Percentiles rank a stretch among this genome's conserved stretches.
These are phyloP conservation scores for Merops nubicus DNA, from an alignment of 2,113 vertebrate genomes.

Conservation along the genomic window DNA sequence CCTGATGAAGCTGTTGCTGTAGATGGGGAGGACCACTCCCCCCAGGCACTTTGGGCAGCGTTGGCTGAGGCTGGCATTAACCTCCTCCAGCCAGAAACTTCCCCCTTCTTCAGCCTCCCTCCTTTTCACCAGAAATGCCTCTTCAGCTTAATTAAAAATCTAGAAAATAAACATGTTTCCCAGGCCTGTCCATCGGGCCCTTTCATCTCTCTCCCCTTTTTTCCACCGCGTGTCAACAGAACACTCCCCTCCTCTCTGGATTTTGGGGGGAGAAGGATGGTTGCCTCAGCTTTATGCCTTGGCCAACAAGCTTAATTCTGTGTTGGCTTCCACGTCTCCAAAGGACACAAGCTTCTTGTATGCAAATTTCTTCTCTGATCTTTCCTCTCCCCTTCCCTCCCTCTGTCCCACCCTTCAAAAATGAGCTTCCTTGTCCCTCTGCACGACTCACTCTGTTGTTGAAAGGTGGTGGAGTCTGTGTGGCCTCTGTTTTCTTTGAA, in stretches of 20 bases:
- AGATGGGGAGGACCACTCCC: background rate
- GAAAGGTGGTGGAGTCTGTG: background rate
- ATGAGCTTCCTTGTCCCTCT: background rate
- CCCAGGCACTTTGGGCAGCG: background rate
- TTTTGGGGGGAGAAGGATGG: background rate
- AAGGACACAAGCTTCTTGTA: background rate
- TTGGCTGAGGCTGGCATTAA: background rate
- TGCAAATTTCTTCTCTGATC: slow-evolving; percentile 24
- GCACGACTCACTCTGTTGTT: background rate
- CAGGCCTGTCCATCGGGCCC: background rate
- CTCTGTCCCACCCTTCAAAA: background rate
- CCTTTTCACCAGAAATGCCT: background rate
- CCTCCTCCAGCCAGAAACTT: background rate
- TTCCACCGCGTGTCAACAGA: slow-evolving; percentile 20
- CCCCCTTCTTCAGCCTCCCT: background rate
- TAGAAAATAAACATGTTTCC: slow-evolving; percentile 9
- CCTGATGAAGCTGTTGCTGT: background rate
- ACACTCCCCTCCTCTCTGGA: background rate
- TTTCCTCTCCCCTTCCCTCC: background rate
- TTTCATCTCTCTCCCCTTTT: slow-evolving; percentile 30
- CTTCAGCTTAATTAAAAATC: slow-evolving; percentile 7
- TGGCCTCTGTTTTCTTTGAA: background rate
- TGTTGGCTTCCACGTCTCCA: background rate
- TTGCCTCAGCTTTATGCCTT: slow-evolving; percentile 21
- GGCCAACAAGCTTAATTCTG: background rate